Conservation (phyloP, 53 echinoderm and acorn worm species). For the Pentamera pediparva region DNA sequence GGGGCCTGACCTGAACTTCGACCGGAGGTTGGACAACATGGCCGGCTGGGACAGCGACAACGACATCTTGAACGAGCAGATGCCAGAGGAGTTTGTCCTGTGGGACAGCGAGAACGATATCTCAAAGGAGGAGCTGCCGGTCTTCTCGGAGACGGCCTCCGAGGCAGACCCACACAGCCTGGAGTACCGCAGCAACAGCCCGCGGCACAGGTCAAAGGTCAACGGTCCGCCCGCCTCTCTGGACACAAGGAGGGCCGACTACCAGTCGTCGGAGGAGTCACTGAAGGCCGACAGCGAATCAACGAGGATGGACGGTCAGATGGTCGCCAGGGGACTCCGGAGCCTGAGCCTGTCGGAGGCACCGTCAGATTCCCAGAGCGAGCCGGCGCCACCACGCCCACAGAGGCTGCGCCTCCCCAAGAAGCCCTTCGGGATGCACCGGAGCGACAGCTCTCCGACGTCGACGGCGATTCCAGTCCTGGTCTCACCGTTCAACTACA, state of each 20-base stretch:
- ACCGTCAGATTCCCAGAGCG: slow-evolving; percentile 24
- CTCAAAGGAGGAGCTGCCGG: slow-evolving; percentile 84
- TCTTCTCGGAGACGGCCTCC: slow-evolving; percentile 70
- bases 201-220: not conserved
- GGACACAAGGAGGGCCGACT: not conserved
- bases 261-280: slow-evolving; percentile 20
- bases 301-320: slow-evolving; percentile 31
- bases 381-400: slow-evolving; percentile 71
- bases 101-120: slow-evolving; percentile 95
- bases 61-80: slow-evolving; percentile 83
- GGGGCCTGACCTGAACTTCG: slow-evolving; percentile 54
- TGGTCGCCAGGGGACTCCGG: slow-evolving; percentile 11
- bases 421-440: slow-evolving; percentile 90
- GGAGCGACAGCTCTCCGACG: slow-evolving; percentile 67
- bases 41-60: slow-evolving; percentile 88
- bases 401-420: slow-evolving; percentile 84
- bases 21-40: slow-evolving; percentile 66
- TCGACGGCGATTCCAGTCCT: slow-evolving; percentile 73
- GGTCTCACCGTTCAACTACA: slow-evolving; percentile 98
- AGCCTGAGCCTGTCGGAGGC: slow-evolving; percentile 71
- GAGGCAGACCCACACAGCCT: slow-evolving; percentile 43
- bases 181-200: slow-evolving; percentile 19
- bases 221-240: not conserved
- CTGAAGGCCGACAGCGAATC: not conserved
- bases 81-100: slow-evolving; percentile 90